These are phyloP conservation scores for Oconnorella tubifera DNA, from an alignment of 2,888 invertebrate genomes.

Conservation along the genomic window DNA sequence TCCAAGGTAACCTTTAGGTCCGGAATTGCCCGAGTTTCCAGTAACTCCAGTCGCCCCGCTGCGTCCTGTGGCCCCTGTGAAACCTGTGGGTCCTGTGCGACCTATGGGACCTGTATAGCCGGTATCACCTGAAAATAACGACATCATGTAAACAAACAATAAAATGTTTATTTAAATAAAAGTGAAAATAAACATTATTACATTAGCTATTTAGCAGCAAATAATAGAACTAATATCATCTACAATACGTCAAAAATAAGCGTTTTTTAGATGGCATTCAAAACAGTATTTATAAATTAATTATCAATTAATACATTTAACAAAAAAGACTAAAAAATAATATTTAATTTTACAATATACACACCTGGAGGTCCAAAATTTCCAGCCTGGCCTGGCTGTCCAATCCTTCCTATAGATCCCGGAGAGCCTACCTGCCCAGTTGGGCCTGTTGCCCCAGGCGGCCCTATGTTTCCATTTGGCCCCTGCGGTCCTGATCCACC, in stretches of 20 bases:
- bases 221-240: too few relatives aligned
- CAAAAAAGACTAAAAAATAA: too few relatives aligned
- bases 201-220: background rate
- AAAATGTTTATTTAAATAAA: background rate
- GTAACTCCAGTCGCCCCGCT: conserved; percentile 8
- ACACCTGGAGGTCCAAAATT: conserved; percentile 21
- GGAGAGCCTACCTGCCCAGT: conserved; percentile 7
- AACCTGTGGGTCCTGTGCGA: conserved; percentile 22
- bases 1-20: conserved; percentile 35
- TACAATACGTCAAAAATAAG: too few relatives aligned
- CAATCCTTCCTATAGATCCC: conserved; percentile 17
- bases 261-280: too few relatives aligned
- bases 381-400: conserved; percentile 31
- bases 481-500: conserved; percentile 10
- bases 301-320: too few relatives aligned
- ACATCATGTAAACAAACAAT: background rate
- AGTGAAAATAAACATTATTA: background rate
- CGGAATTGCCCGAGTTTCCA: conserved; percentile 9
- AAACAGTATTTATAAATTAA: too few relatives aligned
- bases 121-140: background rate
- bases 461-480: conserved; percentile 7
- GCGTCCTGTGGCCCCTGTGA: conserved; percentile 2
- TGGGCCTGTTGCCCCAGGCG: conserved; percentile 10
- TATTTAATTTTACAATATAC: too few relatives aligned
- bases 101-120: conserved; percentile 4